phyloP scores from a whole-genome alignment of 2,888 invertebrate genomes.

The Lithophane socia region DNA sequence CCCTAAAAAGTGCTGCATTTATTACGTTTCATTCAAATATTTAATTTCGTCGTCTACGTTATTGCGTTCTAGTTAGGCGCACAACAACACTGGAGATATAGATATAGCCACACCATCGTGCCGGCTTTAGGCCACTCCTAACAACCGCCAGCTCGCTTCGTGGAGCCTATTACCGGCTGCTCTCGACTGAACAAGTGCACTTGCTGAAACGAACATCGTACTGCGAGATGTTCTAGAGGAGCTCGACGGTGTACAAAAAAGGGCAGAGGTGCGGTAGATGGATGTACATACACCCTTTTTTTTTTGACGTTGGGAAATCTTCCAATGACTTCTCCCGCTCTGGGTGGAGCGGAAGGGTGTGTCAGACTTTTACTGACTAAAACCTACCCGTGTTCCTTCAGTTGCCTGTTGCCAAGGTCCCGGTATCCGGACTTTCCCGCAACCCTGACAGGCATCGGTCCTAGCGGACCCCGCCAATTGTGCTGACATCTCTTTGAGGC shows the following conservation, averaged over 20 bases:
- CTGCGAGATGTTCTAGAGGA: background rate
- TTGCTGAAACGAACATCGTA: constrained; percentile 22
- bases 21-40: background rate
- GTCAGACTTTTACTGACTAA: too few species aligned
- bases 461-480: too few species aligned
- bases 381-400: too few species aligned
- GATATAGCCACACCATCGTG: background rate
- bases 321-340: too few species aligned
- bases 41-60: background rate
- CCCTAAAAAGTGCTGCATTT: background rate
- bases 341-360: too few species aligned
- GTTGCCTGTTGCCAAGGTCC: too few species aligned
- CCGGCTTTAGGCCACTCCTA: background rate
- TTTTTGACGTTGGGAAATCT: too few species aligned
- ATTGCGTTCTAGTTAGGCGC: background rate
- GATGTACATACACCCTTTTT: background rate
- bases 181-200: constrained; percentile 27
- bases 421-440: too few species aligned
- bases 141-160: constrained; percentile 29
- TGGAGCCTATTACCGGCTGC: constrained; percentile 28
- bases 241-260: background rate
- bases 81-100: background rate
- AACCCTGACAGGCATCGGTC: too few species aligned
- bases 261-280: background rate
- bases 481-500: too few species aligned